These are phyloP conservation scores for Phocides pigmalion DNA, from an alignment of 1,140 invertebrate species.

Conservation along the genomic window DNA sequence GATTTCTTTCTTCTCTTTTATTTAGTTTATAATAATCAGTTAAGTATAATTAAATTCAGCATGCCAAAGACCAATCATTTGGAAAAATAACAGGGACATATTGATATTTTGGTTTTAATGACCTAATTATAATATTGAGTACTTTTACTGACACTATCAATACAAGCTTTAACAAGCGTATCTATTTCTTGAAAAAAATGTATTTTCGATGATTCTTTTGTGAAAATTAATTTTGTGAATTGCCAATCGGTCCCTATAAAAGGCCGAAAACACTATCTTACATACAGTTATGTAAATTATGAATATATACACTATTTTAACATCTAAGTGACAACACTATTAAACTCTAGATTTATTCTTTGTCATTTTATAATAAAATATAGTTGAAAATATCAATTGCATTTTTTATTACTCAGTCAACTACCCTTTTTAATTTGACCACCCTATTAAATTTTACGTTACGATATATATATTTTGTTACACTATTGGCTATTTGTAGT, in stretches of 20 bases:
- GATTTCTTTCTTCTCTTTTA: conserved; percentile 33
- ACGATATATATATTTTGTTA: too few species aligned
- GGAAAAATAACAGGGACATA: conserved; percentile 79
- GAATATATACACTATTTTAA: conserved; percentile 76
- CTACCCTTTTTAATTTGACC: too few species aligned
- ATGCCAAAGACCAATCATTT: conserved; percentile 80
- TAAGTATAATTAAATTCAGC: conserved; percentile 65
- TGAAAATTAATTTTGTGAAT: conserved; percentile 67
- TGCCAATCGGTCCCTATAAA: conserved; percentile 46
- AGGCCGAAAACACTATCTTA: conserved; percentile 54
- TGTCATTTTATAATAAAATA: conserved; percentile 83
- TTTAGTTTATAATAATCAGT: conserved; percentile 43
- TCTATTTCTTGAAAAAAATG: conserved; percentile 55
- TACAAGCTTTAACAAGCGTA: conserved; percentile 71
- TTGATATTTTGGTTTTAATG: conserved; percentile 67
- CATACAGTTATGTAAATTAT: conserved; percentile 73
- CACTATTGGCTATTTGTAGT: too few species aligned
- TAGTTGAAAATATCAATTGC: conserved; percentile 69
- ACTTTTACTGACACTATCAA: conserved; percentile 49
- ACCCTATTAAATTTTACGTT: too few species aligned
- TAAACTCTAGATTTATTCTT: conserved; percentile 82
- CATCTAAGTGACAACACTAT: conserved; percentile 79
- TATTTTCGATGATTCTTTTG: conserved; percentile 70
- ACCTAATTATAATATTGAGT: conserved; percentile 61
- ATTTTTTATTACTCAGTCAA: conserved; percentile 29